Evolutionary conservation across 1,140 invertebrate genomes (phyloP), one percentile per base, ranked within the genome.

Genomic region (Planococcus citri): DNA sequence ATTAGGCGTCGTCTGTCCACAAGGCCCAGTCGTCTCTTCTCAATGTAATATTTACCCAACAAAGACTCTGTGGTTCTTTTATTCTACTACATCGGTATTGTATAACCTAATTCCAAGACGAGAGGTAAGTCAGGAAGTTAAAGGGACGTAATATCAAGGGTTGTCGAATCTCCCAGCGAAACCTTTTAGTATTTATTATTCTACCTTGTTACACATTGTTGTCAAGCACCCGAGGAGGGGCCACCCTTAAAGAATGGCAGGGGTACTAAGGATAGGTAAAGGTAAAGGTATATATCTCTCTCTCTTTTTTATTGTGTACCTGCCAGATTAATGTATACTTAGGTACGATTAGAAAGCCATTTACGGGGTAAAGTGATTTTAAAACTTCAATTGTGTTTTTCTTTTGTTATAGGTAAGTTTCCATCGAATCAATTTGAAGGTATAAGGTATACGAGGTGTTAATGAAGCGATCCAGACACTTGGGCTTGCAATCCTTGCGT

Each of bases 81-180:
- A 24, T 25, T 64, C 60, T 64, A 22, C 21, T n/a, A n/a, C n/a
- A n/a, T n/a, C n/a, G 4, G 57, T 60, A 60, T 20, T 60, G n/a
- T n/a, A 17, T 64, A 12, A 20, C 25, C n/a, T 51, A 51, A 51
- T 17, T 51, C 41, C 17, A 51, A 51, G 51, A 58, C 17, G 21
- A 58, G 17, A 64, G 60, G 60, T 64, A 64, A 64, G 60, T 64
- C 60, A 64, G 60, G 60, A 64, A 64, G 60, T 64, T 64, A 64
- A 64, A 64, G 25, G 60, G 25, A 25, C 12, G 17, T 64, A 10
- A 64, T 64, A 64, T 64, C 17, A 64, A 27, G 60, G 60, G 60
- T 64, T 64, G 60, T 64, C 9, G 25, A 64, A 27, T 64, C 60
- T 64, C 60, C 60, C 17, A 64, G 60, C 60, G 60, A 64, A 64